Evolutionary conservation across 2,888 invertebrate genomes (phyloP).

Genomic region (Agriopis marginaria): DNA sequence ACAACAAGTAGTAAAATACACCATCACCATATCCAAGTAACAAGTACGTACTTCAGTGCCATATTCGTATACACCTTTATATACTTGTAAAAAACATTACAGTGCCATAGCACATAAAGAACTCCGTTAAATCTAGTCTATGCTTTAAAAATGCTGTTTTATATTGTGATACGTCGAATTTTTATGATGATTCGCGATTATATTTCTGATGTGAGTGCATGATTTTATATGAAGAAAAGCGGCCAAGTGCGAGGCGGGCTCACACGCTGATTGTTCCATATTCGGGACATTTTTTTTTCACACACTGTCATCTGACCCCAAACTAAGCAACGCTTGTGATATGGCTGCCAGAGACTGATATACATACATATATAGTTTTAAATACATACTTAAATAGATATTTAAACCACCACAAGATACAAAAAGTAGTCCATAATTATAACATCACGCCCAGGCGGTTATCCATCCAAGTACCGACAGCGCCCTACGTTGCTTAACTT

Average conservation of each 20-base stretch:
- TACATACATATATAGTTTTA: no score
- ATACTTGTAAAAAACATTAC: slow-evolving; percentile 6
- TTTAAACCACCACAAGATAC: no score
- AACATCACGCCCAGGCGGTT: no score
- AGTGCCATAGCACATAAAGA: slow-evolving; percentile 8
- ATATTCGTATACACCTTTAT: background rate
- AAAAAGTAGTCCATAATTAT: no score
- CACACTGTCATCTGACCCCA: no score
- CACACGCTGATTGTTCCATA: no score
- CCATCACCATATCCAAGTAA: slow-evolving; percentile 4
- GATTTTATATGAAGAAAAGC: slow-evolving; percentile 7
- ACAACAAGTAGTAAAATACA: slow-evolving; percentile 1
- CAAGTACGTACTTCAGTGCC: background rate
- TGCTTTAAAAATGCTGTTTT: slow-evolving; percentile 7
- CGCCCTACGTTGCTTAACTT: no score
- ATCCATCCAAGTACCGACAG: no score
- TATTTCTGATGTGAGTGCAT: slow-evolving; percentile 12
- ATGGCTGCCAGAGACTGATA: no score
- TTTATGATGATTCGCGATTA: slow-evolving; percentile 13
- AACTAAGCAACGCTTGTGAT: no score
- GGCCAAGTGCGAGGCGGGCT: background rate
- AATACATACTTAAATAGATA: no score
- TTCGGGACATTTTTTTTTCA: no score
- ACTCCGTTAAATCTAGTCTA: slow-evolving; percentile 16
- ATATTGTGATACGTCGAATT: slow-evolving; percentile 6